phyloP scores from a whole-genome alignment of 1,140 invertebrate species.

The Myzus persicae region DNA sequence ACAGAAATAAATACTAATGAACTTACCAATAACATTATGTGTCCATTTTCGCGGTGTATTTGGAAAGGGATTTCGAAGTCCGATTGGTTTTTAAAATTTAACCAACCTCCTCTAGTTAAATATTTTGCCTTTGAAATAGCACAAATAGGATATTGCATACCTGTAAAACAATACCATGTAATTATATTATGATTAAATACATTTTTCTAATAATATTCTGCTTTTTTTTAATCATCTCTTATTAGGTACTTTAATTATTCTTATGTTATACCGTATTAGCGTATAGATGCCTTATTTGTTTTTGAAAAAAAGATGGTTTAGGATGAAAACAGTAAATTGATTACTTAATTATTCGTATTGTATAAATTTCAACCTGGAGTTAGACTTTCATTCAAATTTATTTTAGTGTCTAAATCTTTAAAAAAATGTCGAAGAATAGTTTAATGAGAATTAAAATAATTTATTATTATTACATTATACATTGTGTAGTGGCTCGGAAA shows the following conservation, averaged over 20 bases:
- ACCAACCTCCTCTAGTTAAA: slow-evolving; percentile 78
- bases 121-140: slow-evolving; percentile 85
- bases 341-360: neutral
- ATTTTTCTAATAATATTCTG: neutral
- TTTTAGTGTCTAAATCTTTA: neutral
- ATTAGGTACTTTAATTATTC: neutral
- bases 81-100: slow-evolving; percentile 76
- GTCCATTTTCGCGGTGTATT: slow-evolving; percentile 77
- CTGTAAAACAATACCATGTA: slow-evolving; percentile 65
- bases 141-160: slow-evolving; percentile 80
- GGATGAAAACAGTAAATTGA: neutral
- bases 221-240: neutral
- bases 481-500: neutral
- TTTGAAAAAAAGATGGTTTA: neutral
- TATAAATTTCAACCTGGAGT: neutral
- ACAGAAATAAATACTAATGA: neutral
- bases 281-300: neutral
- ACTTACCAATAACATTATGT: slow-evolving; percentile 78
- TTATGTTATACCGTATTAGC: too few species aligned
- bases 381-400: neutral
- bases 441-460: neutral
- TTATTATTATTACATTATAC: neutral
- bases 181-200: neutral
- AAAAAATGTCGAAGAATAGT: neutral
- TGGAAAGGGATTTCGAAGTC: slow-evolving; percentile 80